Conservation (phyloP, 2,113 vertebrate species). For the Aleadryas rufinucha region DNA sequence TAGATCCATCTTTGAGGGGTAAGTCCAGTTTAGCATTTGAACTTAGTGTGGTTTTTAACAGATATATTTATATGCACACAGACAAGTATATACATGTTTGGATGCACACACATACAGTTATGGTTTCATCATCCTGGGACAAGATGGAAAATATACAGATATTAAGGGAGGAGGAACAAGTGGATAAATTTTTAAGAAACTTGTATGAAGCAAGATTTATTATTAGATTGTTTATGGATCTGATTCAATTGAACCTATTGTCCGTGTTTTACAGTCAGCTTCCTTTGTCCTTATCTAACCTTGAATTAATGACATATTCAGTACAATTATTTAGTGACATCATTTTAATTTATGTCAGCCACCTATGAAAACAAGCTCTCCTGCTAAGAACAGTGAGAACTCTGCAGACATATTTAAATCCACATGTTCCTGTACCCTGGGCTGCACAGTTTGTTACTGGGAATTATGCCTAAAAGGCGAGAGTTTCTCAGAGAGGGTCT, state of each 20-base stretch:
- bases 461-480: constrained; percentile 49
- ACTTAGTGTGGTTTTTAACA: not conserved
- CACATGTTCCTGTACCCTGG: not conserved
- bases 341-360: constrained; percentile 13
- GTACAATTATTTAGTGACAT: not conserved
- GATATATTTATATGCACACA: not conserved
- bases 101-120: not conserved
- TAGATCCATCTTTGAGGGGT: not conserved
- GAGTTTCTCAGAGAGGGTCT: not conserved
- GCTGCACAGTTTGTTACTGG: constrained; percentile 48
- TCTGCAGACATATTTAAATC: not conserved
- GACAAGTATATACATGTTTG: not conserved
- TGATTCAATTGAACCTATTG: not conserved
- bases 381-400: constrained; percentile 15
- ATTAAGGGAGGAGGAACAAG: not conserved
- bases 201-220: not conserved
- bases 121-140: not conserved
- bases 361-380: not conserved
- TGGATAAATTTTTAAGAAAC: not conserved
- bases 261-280: not conserved
- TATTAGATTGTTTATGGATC: not conserved
- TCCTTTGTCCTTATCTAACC: not conserved
- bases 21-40: not conserved
- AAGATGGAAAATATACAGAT: not conserved
- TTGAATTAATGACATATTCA: constrained; percentile 4